Conservation (phyloP, 2,113 vertebrate genomes). For the Arizona elegans region DNA sequence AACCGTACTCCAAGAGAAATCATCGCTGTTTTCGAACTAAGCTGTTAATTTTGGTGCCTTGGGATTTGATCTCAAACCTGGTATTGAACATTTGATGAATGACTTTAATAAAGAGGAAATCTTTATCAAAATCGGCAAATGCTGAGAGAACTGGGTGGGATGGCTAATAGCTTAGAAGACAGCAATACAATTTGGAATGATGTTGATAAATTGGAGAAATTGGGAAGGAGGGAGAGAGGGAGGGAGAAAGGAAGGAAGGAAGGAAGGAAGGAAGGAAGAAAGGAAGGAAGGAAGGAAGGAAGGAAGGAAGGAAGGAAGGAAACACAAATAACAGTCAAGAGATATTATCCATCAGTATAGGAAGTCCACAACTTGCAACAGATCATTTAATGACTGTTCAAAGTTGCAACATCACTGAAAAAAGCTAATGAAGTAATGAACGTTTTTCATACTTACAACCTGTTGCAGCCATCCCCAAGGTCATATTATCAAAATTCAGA, state of each 20-base stretch:
- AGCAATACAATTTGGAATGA: not conserved
- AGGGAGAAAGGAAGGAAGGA: too few species aligned
- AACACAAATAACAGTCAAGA: not conserved
- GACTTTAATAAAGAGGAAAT: not conserved
- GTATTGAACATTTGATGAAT: not conserved
- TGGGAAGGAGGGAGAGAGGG: too few species aligned
- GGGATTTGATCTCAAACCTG: not conserved
- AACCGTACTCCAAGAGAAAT: not conserved
- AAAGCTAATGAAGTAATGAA: not conserved
- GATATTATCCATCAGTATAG: not conserved
- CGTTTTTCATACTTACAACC: too few species aligned
- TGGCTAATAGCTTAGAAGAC: not conserved
- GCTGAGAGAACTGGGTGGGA: not conserved
- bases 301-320: too few species aligned
- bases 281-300: too few species aligned
- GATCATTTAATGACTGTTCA: not conserved
- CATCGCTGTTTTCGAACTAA: not conserved
- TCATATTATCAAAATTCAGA: too few species aligned
- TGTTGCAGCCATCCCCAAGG: too few species aligned
- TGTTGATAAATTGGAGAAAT: not conserved
- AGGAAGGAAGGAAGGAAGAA: too few species aligned
- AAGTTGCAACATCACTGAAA: not conserved
- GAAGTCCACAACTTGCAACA: not conserved
- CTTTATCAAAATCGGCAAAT: not conserved
- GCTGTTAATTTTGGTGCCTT: not conserved